A percentile compares a stretch with the other conserved stretches of the same genome.
These are phyloP conservation scores for Danaus plexippus DNA, from an alignment of 1,140 invertebrate genomes.

Conservation along the genomic window DNA sequence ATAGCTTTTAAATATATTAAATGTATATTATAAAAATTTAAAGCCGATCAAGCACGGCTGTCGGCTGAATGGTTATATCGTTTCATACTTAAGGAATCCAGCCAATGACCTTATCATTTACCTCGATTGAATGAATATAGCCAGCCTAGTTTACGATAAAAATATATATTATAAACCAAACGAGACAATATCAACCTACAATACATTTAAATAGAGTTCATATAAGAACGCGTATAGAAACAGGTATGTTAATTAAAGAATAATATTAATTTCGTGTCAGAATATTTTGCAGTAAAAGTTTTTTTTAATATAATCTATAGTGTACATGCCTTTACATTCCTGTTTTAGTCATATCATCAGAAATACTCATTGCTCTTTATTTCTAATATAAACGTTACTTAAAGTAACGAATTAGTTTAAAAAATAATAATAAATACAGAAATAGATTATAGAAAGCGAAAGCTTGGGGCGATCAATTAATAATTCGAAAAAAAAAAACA, in stretches of 20 bases:
- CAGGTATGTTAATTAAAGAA: too few species aligned
- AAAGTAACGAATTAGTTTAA: too few species aligned
- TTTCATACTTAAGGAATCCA: constrained; percentile 36
- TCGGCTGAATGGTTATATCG: constrained; percentile 39
- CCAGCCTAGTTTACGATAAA: constrained; percentile 39
- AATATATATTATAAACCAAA: constrained; percentile 23
- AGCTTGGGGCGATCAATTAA: constrained; percentile 24
- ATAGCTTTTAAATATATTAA: constrained; percentile 25
- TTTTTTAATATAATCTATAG: too few species aligned
- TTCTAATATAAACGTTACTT: too few species aligned
- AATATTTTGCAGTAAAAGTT: too few species aligned
- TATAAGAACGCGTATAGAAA: constrained; percentile 9
- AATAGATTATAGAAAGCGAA: constrained; percentile 2
- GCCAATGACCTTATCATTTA: constrained; percentile 38
- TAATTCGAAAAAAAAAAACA: constrained; percentile 27
- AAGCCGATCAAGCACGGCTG: constrained; percentile 36
- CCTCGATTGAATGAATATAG: constrained; percentile 28
- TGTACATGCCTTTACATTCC: too few species aligned
- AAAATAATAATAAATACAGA: background rate
- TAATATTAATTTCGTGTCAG: too few species aligned
- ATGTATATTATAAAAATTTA: constrained; percentile 32
- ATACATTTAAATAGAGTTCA: constrained; percentile 10
- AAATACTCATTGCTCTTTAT: too few species aligned
- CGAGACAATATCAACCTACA: constrained; percentile 22
- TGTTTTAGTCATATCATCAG: too few species aligned